These are phyloP conservation scores for Acrocephalus kingi DNA, from an alignment of 2,113 vertebrate species.

Conservation along the genomic window DNA sequence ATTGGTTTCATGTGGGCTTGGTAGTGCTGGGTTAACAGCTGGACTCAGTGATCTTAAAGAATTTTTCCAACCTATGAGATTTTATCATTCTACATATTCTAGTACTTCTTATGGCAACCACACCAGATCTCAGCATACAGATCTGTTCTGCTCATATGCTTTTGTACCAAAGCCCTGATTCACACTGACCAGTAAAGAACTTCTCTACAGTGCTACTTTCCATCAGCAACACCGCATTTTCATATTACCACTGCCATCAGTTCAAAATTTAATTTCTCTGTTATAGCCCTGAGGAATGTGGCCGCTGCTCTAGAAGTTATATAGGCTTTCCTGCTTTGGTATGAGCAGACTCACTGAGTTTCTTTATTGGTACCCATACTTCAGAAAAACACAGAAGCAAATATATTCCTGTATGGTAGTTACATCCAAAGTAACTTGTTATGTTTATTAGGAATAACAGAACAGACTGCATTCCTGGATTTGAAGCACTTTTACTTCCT, in stretches of 20 bases:
- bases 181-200: background rate
- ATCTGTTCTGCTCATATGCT: fast-evolving
- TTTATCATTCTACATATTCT: background rate
- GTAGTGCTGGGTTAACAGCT: background rate
- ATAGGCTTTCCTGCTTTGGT: background rate
- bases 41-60: background rate
- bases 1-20: background rate
- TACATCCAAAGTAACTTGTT: background rate
- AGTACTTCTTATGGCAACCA: background rate
- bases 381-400: background rate
- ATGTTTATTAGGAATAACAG: background rate
- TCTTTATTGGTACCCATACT: background rate
- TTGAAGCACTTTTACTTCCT: background rate
- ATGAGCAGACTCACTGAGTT: background rate
- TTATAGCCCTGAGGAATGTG: background rate
- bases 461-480: background rate
- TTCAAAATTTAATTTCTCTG: background rate
- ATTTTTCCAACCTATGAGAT: background rate
- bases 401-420: background rate
- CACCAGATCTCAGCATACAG: background rate
- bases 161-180: background rate
- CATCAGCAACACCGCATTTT: background rate
- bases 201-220: background rate
- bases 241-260: background rate
- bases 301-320: background rate